These are phyloP conservation scores for Theristus sp. DNA, from an alignment of 2,888 invertebrate genomes.

Conservation along the genomic window DNA sequence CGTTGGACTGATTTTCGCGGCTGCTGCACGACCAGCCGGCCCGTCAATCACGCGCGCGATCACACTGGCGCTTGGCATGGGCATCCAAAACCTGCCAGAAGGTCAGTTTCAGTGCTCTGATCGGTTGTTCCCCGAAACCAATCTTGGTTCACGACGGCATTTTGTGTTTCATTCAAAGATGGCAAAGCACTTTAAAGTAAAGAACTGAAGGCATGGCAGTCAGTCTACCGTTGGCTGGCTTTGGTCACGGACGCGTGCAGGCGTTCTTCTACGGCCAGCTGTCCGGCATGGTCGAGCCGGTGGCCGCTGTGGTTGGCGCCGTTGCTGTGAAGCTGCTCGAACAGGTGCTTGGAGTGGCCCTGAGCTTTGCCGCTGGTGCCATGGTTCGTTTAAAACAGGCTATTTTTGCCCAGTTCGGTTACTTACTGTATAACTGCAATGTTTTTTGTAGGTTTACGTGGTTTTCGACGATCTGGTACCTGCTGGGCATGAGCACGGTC, in stretches of 20 bases:
- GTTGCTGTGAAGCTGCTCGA: slow-evolving; percentile 27
- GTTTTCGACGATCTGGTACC: slow-evolving; percentile 91
- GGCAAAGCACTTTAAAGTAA: no score
- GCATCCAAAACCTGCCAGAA: slow-evolving; percentile 57
- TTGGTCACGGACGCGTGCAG: slow-evolving; percentile 58
- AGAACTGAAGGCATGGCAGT: slow-evolving; percentile 85
- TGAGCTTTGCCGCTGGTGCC: slow-evolving; percentile 59
- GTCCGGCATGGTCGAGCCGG: slow-evolving; percentile 88
- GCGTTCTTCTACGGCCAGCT: slow-evolving; percentile 70
- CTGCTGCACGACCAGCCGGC: slow-evolving; percentile 61
- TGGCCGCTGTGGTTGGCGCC: slow-evolving; percentile 58
- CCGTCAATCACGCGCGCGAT: slow-evolving; percentile 59
- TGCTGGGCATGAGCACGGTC: slow-evolving; percentile 75
- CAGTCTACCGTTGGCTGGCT: slow-evolving; percentile 72
- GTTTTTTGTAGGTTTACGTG: slow-evolving; percentile 43
- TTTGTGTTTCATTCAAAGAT: no score
- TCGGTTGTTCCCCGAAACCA: no score
- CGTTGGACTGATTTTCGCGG: slow-evolving; percentile 86
- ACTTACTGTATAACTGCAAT: not conserved
- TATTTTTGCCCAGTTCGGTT: not conserved
- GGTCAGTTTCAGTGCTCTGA: not conserved
- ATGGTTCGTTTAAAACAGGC: slow-evolving; percentile 46
- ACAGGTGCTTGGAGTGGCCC: slow-evolving; percentile 71
- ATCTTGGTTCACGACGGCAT: no score
- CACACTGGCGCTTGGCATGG: slow-evolving; percentile 64